Evolutionary conservation across 2,113 vertebrate species (phyloP).

Genomic region (Pseudopodoces humilis): DNA sequence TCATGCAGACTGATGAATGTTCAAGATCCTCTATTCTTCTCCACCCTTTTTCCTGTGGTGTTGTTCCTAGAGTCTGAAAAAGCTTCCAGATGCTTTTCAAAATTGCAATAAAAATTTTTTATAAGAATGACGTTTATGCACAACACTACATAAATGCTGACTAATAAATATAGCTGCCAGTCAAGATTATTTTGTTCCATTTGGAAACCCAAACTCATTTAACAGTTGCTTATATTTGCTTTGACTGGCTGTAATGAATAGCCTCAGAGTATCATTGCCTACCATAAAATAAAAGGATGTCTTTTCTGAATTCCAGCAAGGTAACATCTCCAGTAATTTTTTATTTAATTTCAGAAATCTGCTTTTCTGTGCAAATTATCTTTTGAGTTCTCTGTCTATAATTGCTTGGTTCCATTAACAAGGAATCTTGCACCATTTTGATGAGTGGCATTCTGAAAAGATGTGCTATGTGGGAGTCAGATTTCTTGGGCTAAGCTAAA

Average conservation of each 20-base stretch:
- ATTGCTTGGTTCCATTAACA: background rate
- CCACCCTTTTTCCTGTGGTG: background rate
- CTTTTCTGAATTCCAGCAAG: background rate
- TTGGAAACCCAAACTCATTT: background rate
- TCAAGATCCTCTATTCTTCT: background rate
- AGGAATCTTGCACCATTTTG: background rate
- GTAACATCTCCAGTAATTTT: background rate
- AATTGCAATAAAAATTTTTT: background rate
- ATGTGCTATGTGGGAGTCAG: background rate
- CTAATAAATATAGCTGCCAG: constrained; percentile 13
- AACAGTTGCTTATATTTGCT: background rate
- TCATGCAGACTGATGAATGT: background rate
- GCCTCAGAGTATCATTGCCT: background rate
- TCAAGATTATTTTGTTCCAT: constrained; percentile 14
- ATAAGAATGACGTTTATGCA: background rate
- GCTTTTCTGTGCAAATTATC: background rate
- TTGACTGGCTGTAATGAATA: background rate
- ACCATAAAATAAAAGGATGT: background rate
- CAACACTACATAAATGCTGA: background rate
- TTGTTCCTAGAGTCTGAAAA: background rate
- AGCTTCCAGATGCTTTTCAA: background rate
- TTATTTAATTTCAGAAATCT: background rate
- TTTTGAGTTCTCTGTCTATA: background rate
- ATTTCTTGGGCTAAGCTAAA: background rate
- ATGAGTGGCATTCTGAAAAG: background rate